These are phyloP conservation scores for Drosophila jambulina DNA, from an alignment of 1,140 invertebrate species.

Conservation along the genomic window DNA sequence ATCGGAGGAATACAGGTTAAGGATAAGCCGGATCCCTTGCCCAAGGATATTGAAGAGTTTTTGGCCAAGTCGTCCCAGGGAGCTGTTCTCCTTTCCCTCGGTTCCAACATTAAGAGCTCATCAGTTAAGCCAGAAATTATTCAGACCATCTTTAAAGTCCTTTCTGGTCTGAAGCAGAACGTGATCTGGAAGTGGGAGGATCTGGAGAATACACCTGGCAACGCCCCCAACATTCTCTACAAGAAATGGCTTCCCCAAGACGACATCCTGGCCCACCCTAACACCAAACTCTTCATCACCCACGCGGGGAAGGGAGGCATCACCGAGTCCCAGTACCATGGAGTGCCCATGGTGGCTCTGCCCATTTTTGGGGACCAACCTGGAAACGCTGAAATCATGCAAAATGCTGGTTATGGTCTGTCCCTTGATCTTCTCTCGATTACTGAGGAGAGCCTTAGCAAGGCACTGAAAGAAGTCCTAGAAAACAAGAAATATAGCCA, in stretches of 20 bases:
- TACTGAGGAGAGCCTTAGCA: constrained; percentile 73
- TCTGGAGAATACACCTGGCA: constrained; percentile 86
- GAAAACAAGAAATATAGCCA: constrained; percentile 56
- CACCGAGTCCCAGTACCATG: constrained; percentile 90
- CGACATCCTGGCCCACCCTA: constrained; percentile 89
- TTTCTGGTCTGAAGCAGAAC: constrained; percentile 84
- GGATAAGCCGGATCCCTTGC: constrained; percentile 71
- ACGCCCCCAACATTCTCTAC: constrained; percentile 88
- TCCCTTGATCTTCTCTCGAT: constrained; percentile 79
- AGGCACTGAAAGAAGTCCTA: constrained; percentile 56
- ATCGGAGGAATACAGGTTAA: constrained; percentile 85
- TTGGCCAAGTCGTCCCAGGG: constrained; percentile 86
- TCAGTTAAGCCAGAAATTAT: constrained; percentile 84
- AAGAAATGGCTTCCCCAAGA: constrained; percentile 90
- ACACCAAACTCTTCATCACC: constrained; percentile 89
- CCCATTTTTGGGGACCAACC: constrained; percentile 87
- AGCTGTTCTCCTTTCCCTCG: constrained; percentile 88
- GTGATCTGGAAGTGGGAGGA: constrained; percentile 88
- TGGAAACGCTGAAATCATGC: constrained; percentile 85
- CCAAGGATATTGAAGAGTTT: constrained; percentile 85
- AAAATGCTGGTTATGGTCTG: constrained; percentile 85
- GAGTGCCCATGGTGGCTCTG: constrained; percentile 87
- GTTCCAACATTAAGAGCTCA: constrained; percentile 85
- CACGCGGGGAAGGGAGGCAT: constrained; percentile 90
- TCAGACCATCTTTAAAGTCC: constrained; percentile 85